Base-by-base conservation (phyloP, 2,113 vertebrate genomes). In the Psilopogon haemacephalus region DNA sequence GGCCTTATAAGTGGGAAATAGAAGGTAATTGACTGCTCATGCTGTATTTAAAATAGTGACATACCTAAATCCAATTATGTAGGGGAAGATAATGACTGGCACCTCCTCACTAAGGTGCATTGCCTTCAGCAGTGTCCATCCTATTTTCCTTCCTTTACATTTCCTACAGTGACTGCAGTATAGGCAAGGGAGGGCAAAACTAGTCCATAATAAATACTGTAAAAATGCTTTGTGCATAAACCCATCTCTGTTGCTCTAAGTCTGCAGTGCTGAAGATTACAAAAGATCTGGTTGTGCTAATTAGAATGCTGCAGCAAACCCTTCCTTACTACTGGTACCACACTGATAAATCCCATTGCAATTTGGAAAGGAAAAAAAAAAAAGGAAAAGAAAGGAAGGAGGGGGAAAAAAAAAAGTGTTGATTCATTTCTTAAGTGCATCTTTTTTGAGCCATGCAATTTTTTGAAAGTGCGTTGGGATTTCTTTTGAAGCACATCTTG, bases 401-500 rank as follows among this genome's bases (percentile, higher is more conserved):
- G n/a, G n/a, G n/a, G n/a, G n/a, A 30, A 23, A 40, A 63, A 42
- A 79, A 87, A 64, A 75, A 62, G 3, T 21, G 76, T 94, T 77
- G 59, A 88, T 90, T 86, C 72, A 65, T 62, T 87, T 64, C 85
- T 93, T 90, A 80, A 96, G 89, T 92, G 82, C 58, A 30, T 87
- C 88, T 84, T 93, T 92, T 95, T 81, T 55, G 87, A 96, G 88
- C 65, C 75, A 16, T 38, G 55, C 46, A 50, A n/a, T 88, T 68
- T 88, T 84, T 86, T 62, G 32, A 26, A 91, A 77, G 63, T 55
- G 79, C 58, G 44, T 60, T 88, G 89, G 73, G 73, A 94, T 95
- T 91, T 93, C 70, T 91, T 90, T 77, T 95, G 84, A 96, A 96
- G 83, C 70, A 94, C 94, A 91, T 95, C 89, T 92, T 96, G 87